Conservation (phyloP, 2,113 vertebrate genomes). For the Tor tambroides region DNA sequence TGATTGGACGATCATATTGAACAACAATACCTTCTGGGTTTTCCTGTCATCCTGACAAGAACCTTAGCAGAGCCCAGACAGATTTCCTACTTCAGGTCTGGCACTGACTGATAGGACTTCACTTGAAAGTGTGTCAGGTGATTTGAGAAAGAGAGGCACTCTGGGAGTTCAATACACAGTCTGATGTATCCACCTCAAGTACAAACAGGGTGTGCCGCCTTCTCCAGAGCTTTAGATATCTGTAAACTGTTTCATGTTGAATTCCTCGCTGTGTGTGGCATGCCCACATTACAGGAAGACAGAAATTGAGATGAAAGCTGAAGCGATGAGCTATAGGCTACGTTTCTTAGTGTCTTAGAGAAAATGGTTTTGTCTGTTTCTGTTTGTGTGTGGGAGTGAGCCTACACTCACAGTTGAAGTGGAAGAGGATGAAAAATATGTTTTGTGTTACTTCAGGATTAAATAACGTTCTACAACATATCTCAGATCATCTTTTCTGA, state of each 20-base stretch:
- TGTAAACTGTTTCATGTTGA: constrained; percentile 41
- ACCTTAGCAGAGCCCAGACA: constrained; percentile 28
- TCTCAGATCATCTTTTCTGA: constrained; percentile 1
- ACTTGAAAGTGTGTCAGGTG: constrained; percentile 39
- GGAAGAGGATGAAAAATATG: background rate
- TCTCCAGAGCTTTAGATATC: constrained; percentile 27
- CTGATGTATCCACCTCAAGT: constrained; percentile 31
- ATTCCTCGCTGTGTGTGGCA: constrained; percentile 25
- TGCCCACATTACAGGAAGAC: constrained; percentile 34
- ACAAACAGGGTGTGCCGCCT: constrained; percentile 17
- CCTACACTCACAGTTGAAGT: constrained; percentile 5
- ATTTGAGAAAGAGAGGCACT: constrained; percentile 39
- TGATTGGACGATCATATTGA: constrained; percentile 12
- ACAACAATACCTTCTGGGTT: constrained; percentile 24
- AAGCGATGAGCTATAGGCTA: constrained; percentile 19
- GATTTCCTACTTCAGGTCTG: constrained; percentile 22
- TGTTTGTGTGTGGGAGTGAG: constrained; percentile 43
- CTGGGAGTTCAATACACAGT: constrained; percentile 29
- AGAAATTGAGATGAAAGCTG: constrained; percentile 37
- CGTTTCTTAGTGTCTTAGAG: background rate
- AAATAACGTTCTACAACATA: constrained; percentile 1
- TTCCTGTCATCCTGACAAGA: constrained; percentile 29
- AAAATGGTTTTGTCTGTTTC: constrained; percentile 36
- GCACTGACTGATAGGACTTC: constrained; percentile 31
- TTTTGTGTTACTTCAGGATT: background rate